Conservation (phyloP, 2,113 vertebrate genomes). For the Melanotaenia duboulayi region DNA sequence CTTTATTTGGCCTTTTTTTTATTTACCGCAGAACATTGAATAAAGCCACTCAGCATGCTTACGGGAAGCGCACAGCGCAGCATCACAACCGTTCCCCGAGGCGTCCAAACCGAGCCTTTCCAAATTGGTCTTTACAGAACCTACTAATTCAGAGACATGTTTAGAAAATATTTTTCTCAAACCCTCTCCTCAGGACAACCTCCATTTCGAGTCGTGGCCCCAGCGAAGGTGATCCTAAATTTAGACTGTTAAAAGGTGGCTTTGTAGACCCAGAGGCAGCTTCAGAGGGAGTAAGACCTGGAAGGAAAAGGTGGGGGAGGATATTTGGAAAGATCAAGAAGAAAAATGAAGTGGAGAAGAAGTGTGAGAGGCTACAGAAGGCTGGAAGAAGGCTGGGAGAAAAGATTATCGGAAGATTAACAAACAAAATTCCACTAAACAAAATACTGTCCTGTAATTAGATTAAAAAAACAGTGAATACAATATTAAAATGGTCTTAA, state of each 20-base stretch:
- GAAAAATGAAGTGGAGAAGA: constrained; percentile 21
- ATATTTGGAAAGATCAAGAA: constrained; percentile 23
- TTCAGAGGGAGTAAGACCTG: constrained; percentile 35
- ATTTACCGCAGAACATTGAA: constrained; percentile 76
- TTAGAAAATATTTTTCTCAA: constrained; percentile 55
- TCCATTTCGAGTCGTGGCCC: constrained; percentile 57
- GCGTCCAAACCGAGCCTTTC: constrained; percentile 66
- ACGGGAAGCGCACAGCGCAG: constrained; percentile 76
- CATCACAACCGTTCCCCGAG: constrained; percentile 67
- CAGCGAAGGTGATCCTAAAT: constrained; percentile 78
- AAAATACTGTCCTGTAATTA: too few species aligned
- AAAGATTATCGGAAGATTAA: not conserved
- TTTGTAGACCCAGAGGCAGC: constrained; percentile 76
- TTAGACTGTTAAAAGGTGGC: constrained; percentile 84
- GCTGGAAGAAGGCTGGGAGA: not conserved
- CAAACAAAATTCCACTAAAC: too few species aligned
- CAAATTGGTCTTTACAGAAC: constrained; percentile 71
- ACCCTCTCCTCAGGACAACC: constrained; percentile 44
- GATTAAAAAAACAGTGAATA: too few species aligned
- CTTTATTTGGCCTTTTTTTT: constrained; percentile 74
- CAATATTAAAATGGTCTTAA: too few species aligned
- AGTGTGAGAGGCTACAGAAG: constrained; percentile 6
- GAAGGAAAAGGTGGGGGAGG: constrained; percentile 21
- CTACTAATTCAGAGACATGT: constrained; percentile 64
- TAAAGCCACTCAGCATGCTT: constrained; percentile 77